These are phyloP conservation scores for Sarcophaga subvicina DNA, from an alignment of 2,888 invertebrate species.

Conservation along the genomic window DNA sequence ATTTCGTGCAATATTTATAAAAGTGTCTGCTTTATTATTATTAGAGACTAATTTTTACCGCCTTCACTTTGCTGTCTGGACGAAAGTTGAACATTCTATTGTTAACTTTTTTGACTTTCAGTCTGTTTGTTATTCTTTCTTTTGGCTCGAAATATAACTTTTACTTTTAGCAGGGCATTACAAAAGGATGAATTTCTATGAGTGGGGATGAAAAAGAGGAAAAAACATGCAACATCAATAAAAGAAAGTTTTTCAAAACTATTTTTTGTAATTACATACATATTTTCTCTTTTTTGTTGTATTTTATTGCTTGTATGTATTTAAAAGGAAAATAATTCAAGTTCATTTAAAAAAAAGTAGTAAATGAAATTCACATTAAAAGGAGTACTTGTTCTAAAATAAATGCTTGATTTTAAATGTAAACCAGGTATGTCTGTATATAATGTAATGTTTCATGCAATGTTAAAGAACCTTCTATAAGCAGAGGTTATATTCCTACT, in stretches of 20 bases:
- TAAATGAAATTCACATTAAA: neutral
- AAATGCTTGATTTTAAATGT: too few species aligned
- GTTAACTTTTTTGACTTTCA: slow-evolving; percentile 42
- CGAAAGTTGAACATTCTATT: slow-evolving; percentile 57
- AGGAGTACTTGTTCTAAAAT: too few species aligned
- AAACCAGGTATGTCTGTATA: too few species aligned
- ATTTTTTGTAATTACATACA: neutral
- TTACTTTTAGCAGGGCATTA: slow-evolving; percentile 59
- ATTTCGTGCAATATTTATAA: slow-evolving; percentile 43
- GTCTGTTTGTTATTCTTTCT: slow-evolving; percentile 12
- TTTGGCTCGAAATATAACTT: slow-evolving; percentile 49
- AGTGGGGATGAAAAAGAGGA: slow-evolving; percentile 1
- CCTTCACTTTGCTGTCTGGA: slow-evolving; percentile 59
- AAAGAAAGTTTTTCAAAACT: slow-evolving; percentile 50
- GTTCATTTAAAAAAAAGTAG: neutral
- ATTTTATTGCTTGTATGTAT: neutral
- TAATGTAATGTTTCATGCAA: too few species aligned
- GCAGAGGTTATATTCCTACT: too few species aligned
- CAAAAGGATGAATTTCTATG: slow-evolving; percentile 38
- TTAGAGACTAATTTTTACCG: slow-evolving; percentile 6
- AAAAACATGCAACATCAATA: slow-evolving; percentile 62
- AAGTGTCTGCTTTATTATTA: slow-evolving; percentile 58
- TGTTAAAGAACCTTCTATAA: too few species aligned
- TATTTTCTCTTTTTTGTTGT: too few species aligned
- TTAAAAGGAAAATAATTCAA: neutral